A percentile compares a stretch with the other conserved stretches of the same genome.
Conservation (phyloP, 92 coral and sea anemone genomes). For the Desmophyllum pertusum region DNA sequence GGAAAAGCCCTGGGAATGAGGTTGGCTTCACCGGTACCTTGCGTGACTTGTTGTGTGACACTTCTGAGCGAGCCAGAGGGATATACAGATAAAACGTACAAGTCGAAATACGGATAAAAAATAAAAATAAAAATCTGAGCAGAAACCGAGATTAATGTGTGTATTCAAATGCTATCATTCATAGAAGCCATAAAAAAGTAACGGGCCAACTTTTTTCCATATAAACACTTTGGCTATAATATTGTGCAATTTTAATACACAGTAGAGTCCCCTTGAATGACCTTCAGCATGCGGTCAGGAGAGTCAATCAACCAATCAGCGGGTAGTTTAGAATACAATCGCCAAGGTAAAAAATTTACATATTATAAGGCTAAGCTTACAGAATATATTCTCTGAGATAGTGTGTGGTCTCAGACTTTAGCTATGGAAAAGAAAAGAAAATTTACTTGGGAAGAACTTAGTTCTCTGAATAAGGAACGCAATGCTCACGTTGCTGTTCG, state of each 20-base stretch:
- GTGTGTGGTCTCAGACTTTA: background rate
- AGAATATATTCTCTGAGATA: background rate
- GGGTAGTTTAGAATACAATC: background rate
- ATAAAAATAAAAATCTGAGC: background rate
- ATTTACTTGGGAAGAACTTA: slow-evolving; percentile 85
- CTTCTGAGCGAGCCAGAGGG: background rate
- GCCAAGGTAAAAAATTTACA: background rate
- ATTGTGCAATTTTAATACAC: too few species aligned
- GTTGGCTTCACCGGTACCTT: background rate
- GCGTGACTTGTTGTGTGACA: background rate
- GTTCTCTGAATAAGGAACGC: slow-evolving; percentile 59
- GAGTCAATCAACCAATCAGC: slow-evolving; percentile 6
- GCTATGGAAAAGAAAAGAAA: slow-evolving; percentile 48
- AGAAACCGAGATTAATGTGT: background rate
- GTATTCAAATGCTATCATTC: background rate
- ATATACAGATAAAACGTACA: background rate
- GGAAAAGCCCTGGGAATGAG: too few species aligned
- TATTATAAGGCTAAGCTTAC: too few species aligned
- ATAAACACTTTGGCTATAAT: too few species aligned
- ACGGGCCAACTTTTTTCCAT: too few species aligned
- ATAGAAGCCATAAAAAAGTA: background rate
- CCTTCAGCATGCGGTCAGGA: background rate
- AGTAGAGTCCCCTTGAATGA: background rate
- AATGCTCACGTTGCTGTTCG: slow-evolving; percentile 83
- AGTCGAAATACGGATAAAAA: background rate